phyloP scores from a whole-genome alignment of 2,113 vertebrate species.

The Sylvilagus bachmani region DNA sequence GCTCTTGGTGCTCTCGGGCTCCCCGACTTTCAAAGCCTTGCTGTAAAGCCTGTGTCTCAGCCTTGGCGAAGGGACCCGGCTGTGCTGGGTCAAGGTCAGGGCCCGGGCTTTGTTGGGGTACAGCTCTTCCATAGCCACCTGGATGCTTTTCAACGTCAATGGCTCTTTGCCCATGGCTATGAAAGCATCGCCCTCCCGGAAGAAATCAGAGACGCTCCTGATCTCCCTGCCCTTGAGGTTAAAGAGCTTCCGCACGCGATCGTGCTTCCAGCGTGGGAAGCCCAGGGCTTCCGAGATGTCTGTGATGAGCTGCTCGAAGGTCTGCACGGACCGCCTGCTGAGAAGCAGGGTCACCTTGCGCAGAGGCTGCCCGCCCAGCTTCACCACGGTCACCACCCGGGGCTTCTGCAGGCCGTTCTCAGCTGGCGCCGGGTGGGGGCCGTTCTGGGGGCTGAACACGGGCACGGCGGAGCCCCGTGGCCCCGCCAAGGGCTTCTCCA shows the following conservation, averaged over 20 bases:
- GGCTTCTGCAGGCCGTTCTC: conserved; percentile 94
- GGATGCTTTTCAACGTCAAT: conserved; percentile 90
- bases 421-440: conserved; percentile 89
- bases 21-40: conserved; percentile 90
- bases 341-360: conserved; percentile 95
- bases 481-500: conserved; percentile 81
- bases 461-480: conserved; percentile 73
- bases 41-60: conserved; percentile 83
- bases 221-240: conserved; percentile 92
- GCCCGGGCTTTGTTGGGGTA: conserved; percentile 90
- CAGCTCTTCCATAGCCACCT: conserved; percentile 93
- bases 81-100: conserved; percentile 84
- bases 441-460: conserved; percentile 74
- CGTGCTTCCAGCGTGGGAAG: conserved; percentile 95
- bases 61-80: conserved; percentile 90
- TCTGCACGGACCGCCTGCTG: conserved; percentile 94
- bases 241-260: conserved; percentile 94
- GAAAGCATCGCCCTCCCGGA: conserved; percentile 94
- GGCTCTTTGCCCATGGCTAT: conserved; percentile 93
- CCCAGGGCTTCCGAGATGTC: conserved; percentile 97
- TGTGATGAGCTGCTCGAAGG: conserved; percentile 94
- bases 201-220: conserved; percentile 94
- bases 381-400: conserved; percentile 94
- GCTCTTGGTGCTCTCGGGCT: conserved; percentile 84
- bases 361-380: conserved; percentile 88